Base-by-base conservation (phyloP, 2,888 invertebrate genomes). In the Linhomoeus sp. region DNA sequence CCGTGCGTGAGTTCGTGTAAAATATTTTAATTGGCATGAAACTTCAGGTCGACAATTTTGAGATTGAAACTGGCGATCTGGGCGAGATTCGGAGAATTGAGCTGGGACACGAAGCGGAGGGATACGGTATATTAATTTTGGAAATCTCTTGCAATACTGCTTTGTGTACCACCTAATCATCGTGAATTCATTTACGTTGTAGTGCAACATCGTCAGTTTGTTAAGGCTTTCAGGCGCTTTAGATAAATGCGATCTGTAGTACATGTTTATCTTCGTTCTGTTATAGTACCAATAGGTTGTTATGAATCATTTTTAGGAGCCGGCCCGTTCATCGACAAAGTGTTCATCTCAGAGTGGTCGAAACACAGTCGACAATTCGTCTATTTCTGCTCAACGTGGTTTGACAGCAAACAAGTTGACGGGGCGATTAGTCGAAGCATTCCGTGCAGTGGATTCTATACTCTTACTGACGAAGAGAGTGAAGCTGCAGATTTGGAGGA, bases 331-430 rank as follows among this genome's bases (percentile, higher is more conserved):
- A 54, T 62, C 45, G 61, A 62, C 22, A 51, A 55, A 12, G 47
- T 63, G 1, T 44, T 58, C 2, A 49, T 63, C 17, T 57, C 56
- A 1, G 61, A 63, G 45, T 53, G 53, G 22, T 45, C 42, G 9
- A 41, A 46, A 15, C 53, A 57, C 19, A 55, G 55, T 7, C 49
- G 55, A 1, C 53, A 54, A 24, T 63, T 56, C 49, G 48, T 60
- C 17, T 63, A 61, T 50, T 52, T 50, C 22, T 51, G 56, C 45
- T 57, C 43, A 55, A 69, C 68, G 50, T 70, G 70, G 70, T 53
- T 70, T 43, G 70, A 70, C 52, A 59, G 43, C 62, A 63, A 25
- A 29, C 29, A 29, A 12, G 29, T 29, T 5, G 29, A 29, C 29
- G 41, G 41, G 7, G 5, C 14, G 20, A 3, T 41, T 3, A 7